Percentiles rank a stretch among this genome's conserved stretches.
Evolutionary conservation across 2,113 vertebrate genomes (phyloP).

Genomic region (Oophaga pumilio): DNA sequence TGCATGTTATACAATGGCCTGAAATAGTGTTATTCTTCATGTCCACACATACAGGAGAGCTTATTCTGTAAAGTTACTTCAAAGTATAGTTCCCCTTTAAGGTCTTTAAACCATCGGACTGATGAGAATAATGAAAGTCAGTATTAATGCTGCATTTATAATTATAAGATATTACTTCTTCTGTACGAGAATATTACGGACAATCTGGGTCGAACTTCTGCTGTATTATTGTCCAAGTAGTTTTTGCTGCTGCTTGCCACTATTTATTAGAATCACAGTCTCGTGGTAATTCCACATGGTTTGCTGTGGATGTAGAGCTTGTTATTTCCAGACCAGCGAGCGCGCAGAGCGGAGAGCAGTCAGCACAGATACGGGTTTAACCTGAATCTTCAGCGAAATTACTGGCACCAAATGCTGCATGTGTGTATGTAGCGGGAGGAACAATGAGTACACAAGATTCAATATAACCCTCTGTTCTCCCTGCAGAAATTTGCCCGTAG

Average conservation of each 20-base stretch:
- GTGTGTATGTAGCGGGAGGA: neutral
- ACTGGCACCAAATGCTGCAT: constrained; percentile 1
- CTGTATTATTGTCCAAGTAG: neutral
- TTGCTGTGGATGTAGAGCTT: neutral
- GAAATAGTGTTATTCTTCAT: too few relatives aligned
- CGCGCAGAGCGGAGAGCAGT: neutral
- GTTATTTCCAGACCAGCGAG: constrained; percentile 6
- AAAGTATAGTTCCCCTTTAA: too few relatives aligned
- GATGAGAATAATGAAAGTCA: neutral
- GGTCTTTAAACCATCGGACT: neutral
- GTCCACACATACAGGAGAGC: too few relatives aligned
- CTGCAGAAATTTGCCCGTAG: neutral
- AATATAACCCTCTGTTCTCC: neutral
- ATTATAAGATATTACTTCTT: neutral
- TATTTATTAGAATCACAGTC: neutral
- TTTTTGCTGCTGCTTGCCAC: neutral
- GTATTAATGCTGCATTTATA: neutral
- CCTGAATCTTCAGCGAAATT: neutral
- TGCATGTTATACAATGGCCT: too few relatives aligned
- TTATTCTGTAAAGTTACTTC: too few relatives aligned
- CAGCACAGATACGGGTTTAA: neutral
- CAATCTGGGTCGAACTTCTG: constrained; percentile 1
- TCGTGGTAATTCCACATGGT: neutral
- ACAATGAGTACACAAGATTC: neutral
- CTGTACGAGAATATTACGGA: neutral